phyloP scores from a whole-genome alignment of 2,113 vertebrate species.

The Sciurus niger region DNA sequence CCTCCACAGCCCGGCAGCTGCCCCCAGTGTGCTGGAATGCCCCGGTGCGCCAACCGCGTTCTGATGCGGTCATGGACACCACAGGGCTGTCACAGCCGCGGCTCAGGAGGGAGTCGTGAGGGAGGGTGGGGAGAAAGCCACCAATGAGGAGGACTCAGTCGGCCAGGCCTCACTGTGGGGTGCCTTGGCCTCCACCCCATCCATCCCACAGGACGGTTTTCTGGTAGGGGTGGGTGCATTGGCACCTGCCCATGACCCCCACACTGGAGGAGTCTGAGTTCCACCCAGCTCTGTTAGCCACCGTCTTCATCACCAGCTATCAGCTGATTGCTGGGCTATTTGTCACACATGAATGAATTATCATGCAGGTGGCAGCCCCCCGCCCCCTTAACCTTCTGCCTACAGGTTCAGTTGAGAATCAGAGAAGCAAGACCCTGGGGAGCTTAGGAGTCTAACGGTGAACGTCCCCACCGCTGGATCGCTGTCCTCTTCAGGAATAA shows the following conservation, averaged over 20 bases:
- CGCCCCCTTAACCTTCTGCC: background rate
- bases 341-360: background rate
- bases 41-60: background rate
- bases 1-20: background rate
- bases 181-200: background rate
- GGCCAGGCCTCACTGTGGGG: background rate
- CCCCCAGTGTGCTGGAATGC: constrained; percentile 23
- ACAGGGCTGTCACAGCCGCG: background rate
- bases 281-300: background rate
- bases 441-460: background rate
- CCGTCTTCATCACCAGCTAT: background rate
- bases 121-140: background rate
- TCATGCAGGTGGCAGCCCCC: background rate
- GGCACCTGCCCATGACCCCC: background rate
- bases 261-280: background rate
- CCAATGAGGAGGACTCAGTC: background rate
- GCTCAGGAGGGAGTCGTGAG: background rate
- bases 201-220: fast-evolving
- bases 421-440: background rate
- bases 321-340: no score
- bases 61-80: constrained; percentile 39
- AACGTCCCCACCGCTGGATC: no score
- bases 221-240: background rate
- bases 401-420: background rate
- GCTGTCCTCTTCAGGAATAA: background rate